These are phyloP conservation scores for Salminus brasiliensis DNA, from an alignment of 2,113 vertebrate genomes.

Conservation along the genomic window DNA sequence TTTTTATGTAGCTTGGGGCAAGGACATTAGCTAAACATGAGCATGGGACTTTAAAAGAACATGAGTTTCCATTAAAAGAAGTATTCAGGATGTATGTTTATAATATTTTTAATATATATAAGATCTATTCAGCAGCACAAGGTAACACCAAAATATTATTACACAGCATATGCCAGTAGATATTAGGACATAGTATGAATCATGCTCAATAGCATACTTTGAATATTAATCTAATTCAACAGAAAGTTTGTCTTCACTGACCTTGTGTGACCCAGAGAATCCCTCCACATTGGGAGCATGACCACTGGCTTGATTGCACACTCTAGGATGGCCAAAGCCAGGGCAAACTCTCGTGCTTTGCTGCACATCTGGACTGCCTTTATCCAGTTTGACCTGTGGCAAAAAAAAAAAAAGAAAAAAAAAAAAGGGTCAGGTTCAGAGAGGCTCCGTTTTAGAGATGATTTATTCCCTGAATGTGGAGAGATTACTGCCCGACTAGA, in stretches of 20 bases:
- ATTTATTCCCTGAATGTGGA: too few species aligned
- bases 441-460: too few species aligned
- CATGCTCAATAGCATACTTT: background rate
- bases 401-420: background rate
- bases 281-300: conserved; percentile 94
- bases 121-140: background rate
- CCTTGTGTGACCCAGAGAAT: conserved; percentile 97
- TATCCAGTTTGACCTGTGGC: conserved; percentile 94
- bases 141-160: background rate
- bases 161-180: background rate
- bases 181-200: background rate
- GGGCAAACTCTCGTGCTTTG: conserved; percentile 95
- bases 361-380: conserved; percentile 99
- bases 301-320: conserved; percentile 99
- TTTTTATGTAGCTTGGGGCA: conserved; percentile 10
- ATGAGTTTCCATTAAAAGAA: background rate
- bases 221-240: background rate
- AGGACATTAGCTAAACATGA: conserved; percentile 11
- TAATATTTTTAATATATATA: background rate
- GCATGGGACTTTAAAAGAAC: background rate
- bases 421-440: too few species aligned
- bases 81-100: too few species aligned
- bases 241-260: conserved; percentile 60
- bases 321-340: conserved; percentile 95
- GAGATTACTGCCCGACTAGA: too few species aligned